A percentile compares a stretch with the other conserved stretches of the same genome.
Conservation (phyloP, 2,797 vertebrate genomes). For the Simalia tracyae region DNA sequence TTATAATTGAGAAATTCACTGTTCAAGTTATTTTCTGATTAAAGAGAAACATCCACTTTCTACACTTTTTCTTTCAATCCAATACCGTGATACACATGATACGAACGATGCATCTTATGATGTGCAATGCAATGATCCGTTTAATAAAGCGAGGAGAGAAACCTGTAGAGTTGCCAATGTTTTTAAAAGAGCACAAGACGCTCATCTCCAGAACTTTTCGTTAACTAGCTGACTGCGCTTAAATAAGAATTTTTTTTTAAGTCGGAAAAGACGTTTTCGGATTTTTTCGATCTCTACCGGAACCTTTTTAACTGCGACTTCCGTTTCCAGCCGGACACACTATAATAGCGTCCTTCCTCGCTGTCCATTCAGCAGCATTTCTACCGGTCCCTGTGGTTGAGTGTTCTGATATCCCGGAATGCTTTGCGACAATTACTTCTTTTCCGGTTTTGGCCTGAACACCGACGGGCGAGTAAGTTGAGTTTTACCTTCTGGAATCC, state of each 20-base stretch:
- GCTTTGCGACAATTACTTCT: slow-evolving; percentile 32
- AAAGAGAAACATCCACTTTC: neutral
- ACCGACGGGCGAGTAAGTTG: slow-evolving; percentile 41
- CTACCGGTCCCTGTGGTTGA: neutral
- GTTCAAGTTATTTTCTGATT: neutral
- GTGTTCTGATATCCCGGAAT: slow-evolving; percentile 45
- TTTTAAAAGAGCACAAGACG: neutral
- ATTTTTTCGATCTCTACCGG: neutral
- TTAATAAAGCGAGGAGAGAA: neutral
- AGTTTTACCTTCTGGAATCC: accelerated
- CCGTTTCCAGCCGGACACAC: slow-evolving; percentile 6
- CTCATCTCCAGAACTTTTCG: neutral
- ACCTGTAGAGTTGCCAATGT: neutral
- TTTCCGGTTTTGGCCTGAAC: slow-evolving; percentile 77
- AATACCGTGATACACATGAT: neutral
- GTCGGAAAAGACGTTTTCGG: neutral
- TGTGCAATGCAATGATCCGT: neutral
- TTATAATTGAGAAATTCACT: neutral
- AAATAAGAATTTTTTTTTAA: neutral
- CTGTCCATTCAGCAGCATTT: no score
- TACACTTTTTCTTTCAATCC: neutral
- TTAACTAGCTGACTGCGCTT: neutral
- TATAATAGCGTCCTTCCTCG: accelerated
- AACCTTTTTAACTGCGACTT: slow-evolving; percentile 12
- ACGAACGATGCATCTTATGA: neutral